Conservation (phyloP, 2,113 vertebrate genomes). For the Phyllopteryx taeniolatus region DNA sequence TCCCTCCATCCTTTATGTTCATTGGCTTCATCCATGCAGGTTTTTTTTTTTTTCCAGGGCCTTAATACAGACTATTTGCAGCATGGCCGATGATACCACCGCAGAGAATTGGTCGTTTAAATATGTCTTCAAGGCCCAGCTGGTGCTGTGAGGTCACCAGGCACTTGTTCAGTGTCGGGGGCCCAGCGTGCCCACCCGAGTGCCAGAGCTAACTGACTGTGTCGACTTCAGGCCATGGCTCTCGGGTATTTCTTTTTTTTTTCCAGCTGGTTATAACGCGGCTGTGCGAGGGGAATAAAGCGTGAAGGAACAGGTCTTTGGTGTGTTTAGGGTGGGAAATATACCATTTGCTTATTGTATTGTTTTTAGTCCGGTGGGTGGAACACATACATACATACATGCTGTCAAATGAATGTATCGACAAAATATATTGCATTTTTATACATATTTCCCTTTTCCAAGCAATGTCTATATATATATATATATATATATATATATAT, state of each 20-base stretch:
- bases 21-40: constrained; percentile 46
- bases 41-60: constrained; percentile 50
- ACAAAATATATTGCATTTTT: too few relatives aligned
- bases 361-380: too few relatives aligned
- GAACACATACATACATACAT: too few relatives aligned
- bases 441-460: too few relatives aligned
- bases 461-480: too few relatives aligned
- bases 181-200: constrained; percentile 37
- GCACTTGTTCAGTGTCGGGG: constrained; percentile 46
- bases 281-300: constrained; percentile 14
- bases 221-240: constrained; percentile 25
- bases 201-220: constrained; percentile 40
- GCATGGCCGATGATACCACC: constrained; percentile 48
- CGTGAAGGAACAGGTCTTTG: constrained; percentile 7
- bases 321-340: constrained; percentile 17
- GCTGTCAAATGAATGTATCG: too few relatives aligned
- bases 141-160: constrained; percentile 56
- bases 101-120: constrained; percentile 56
- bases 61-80: constrained; percentile 60
- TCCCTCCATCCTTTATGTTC: constrained; percentile 18
- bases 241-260: constrained; percentile 23
- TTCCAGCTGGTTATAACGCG: constrained; percentile 6
- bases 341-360: neutral
- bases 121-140: constrained; percentile 58
- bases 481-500: too few relatives aligned